Evolutionary conservation across 2,888 invertebrate species (phyloP).

Genomic region (Phengaris arion): DNA sequence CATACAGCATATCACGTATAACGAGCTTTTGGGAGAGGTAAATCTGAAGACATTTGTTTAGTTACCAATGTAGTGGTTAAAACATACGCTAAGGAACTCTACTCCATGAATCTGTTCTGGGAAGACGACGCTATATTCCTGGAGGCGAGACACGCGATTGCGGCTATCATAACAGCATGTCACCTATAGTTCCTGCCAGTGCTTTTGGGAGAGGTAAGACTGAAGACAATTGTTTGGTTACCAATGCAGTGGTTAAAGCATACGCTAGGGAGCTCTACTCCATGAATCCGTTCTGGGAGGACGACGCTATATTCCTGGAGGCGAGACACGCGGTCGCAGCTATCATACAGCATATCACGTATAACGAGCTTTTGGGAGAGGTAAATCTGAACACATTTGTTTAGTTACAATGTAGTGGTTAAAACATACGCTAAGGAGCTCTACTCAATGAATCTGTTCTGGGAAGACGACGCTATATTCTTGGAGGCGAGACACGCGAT

Average conservation of each 20-base stretch:
- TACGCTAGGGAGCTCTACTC: slow-evolving; percentile 63
- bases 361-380: slow-evolving; percentile 87
- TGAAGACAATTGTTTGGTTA: not conserved
- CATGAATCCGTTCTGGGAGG: too few relatives aligned
- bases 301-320: slow-evolving; percentile 48
- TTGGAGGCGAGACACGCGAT: slow-evolving; percentile 85
- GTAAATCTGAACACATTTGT: slow-evolving; percentile 57
- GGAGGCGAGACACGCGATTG: slow-evolving; percentile 86
- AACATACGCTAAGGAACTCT: too few relatives aligned
- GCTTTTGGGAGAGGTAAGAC: slow-evolving; percentile 84
- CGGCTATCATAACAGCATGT: slow-evolving; percentile 90
- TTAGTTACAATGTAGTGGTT: too few relatives aligned
- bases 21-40: slow-evolving; percentile 87
- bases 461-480: too few relatives aligned
- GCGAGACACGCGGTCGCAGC: slow-evolving; percentile 84
- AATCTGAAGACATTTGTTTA: slow-evolving; percentile 40
- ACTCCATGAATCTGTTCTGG: too few relatives aligned
- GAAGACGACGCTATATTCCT: too few relatives aligned
- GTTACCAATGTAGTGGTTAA: too few relatives aligned
- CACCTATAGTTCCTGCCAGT: slow-evolving; percentile 91
- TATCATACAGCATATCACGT: slow-evolving; percentile 88
- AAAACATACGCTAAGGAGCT: too few relatives aligned
- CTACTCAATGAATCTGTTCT: too few relatives aligned
- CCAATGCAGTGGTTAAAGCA: too few relatives aligned
- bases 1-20: slow-evolving; percentile 91